Evolutionary conservation across 2,113 vertebrate species (phyloP).

Genomic region (Jacana jacana): DNA sequence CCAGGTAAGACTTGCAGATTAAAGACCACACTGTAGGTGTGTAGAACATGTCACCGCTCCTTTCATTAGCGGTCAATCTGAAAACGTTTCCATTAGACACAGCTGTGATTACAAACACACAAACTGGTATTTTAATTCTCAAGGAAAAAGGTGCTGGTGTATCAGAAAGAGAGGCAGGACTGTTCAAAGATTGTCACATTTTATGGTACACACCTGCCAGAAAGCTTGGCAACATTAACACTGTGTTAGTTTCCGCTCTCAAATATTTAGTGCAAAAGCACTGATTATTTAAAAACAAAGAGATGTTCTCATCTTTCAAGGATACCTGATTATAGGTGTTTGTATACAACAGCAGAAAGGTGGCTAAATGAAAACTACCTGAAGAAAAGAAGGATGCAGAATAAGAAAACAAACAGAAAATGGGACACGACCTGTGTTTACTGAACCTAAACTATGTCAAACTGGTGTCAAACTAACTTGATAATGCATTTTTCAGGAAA

Average conservation of each 20-base stretch:
- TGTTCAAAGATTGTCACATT: neutral
- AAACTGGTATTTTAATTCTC: neutral
- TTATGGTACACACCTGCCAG: neutral
- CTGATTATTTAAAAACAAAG: neutral
- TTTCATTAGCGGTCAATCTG: neutral
- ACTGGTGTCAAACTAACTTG: neutral
- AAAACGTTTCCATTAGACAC: neutral
- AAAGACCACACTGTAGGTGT: conserved; percentile 5
- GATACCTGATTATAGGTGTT: neutral
- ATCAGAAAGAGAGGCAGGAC: neutral
- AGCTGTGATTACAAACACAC: neutral
- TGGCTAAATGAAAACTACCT: neutral
- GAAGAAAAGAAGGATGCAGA: neutral
- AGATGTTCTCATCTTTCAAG: neutral
- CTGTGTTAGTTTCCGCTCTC: neutral
- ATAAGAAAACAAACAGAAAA: neutral
- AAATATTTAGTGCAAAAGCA: neutral
- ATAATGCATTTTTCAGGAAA: neutral
- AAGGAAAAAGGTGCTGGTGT: neutral
- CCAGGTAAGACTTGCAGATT: conserved; percentile 31
- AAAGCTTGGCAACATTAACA: neutral
- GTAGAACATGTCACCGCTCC: neutral
- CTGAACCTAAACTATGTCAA: neutral
- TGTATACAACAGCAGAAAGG: neutral
- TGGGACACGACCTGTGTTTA: neutral